phyloP scores from a whole-genome alignment of 1,140 invertebrate genomes.

The Xylocopa sonorina region DNA sequence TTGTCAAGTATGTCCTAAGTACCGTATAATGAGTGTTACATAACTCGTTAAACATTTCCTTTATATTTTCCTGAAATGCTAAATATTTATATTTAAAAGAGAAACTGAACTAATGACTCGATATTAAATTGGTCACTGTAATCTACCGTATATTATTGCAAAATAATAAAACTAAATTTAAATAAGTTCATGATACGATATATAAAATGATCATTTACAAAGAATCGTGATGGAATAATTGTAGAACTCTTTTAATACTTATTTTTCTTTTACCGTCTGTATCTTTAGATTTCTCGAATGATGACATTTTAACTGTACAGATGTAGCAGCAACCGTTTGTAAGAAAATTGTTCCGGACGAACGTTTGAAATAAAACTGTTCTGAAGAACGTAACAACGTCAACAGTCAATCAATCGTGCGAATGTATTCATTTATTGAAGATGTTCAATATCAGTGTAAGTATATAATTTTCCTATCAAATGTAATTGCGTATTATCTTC shows the following conservation, averaged over 20 bases:
- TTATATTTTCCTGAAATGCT: constrained; percentile 9
- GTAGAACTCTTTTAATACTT: background rate
- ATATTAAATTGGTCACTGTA: background rate
- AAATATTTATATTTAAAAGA: background rate
- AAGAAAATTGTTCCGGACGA: background rate
- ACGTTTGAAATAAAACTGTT: background rate
- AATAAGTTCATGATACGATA: too few relatives aligned
- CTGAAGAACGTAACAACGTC: background rate
- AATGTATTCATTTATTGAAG: background rate
- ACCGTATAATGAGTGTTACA: background rate
- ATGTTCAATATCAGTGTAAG: too few relatives aligned
- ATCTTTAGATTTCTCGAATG: background rate
- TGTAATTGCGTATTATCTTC: too few relatives aligned
- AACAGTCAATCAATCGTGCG: background rate
- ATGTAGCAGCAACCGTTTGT: background rate
- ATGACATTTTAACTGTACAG: background rate
- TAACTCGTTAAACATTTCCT: background rate
- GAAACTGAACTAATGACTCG: background rate
- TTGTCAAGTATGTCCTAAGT: background rate
- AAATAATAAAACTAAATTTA: background rate
- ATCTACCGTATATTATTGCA: background rate
- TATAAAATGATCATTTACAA: too few relatives aligned
- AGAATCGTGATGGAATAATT: too few relatives aligned
- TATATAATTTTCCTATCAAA: background rate
- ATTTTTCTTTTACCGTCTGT: background rate